Conservation (phyloP, 2,113 vertebrate species). For the Bostrychus sinensis region DNA sequence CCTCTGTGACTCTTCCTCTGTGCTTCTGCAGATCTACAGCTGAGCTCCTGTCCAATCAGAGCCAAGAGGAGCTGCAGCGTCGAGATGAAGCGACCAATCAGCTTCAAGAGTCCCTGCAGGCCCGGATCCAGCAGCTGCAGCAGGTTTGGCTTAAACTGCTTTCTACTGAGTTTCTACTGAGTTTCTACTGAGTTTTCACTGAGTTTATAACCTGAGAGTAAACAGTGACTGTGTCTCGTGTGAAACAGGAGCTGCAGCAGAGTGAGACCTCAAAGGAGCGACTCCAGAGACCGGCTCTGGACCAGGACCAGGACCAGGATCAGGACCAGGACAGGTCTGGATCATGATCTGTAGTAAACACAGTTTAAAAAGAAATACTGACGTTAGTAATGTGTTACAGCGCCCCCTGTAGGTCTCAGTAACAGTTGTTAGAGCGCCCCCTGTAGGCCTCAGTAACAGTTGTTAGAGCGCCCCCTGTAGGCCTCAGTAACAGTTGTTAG, state of each 20-base stretch:
- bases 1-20: background rate
- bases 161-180: too few relatives aligned
- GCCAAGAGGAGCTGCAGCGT: conserved; percentile 80
- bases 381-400: too few relatives aligned
- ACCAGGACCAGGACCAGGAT: conserved; percentile 77
- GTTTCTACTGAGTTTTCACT: too few relatives aligned
- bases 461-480: too few relatives aligned
- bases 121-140: conserved; percentile 87
- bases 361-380: too few relatives aligned
- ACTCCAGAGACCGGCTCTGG: conserved; percentile 31
- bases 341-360: too few relatives aligned
- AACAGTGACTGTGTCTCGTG: conserved; percentile 80
- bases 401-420: too few relatives aligned
- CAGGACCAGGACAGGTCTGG: conserved; percentile 81
- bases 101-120: conserved; percentile 83
- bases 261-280: background rate
- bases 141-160: conserved; percentile 74
- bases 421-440: too few relatives aligned
- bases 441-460: too few relatives aligned
- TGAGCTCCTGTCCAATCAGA: conserved; percentile 80
- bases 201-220: too few relatives aligned
- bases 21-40: conserved; percentile 73
- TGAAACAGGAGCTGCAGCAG: conserved; percentile 81
- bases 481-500: too few relatives aligned
- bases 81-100: conserved; percentile 85